Conservation (phyloP, 2,113 vertebrate genomes). For the Corvus hawaiiensis region DNA sequence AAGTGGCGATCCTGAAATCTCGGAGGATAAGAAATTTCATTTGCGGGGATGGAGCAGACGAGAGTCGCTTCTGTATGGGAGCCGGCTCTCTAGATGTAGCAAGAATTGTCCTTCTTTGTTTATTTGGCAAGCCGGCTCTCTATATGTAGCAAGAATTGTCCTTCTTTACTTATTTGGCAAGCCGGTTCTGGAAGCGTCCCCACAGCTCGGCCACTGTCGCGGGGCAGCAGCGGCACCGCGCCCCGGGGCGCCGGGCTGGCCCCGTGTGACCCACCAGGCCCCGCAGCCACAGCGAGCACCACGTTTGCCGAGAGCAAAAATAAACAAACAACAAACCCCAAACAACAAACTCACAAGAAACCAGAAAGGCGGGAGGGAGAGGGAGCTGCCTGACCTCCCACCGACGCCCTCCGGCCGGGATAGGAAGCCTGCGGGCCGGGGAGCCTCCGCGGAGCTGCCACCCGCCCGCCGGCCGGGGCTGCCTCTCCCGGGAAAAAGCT, state of each 20-base stretch:
- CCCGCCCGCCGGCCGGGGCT: neutral
- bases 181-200: neutral
- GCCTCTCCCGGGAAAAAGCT: neutral
- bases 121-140: neutral
- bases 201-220: neutral
- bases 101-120: neutral
- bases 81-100: accelerated
- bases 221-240: neutral
- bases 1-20: neutral
- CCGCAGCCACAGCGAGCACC: neutral
- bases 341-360: neutral
- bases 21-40: neutral
- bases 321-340: neutral
- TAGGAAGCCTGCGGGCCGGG: neutral
- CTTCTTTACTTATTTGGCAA: neutral
- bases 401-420: neutral
- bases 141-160: accelerated
- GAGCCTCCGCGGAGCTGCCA: neutral
- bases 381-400: neutral
- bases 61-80: neutral
- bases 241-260: neutral
- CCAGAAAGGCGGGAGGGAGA: neutral
- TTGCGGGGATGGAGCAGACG: neutral
- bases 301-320: neutral
- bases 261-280: neutral